phyloP scores from a whole-genome alignment of 2,888 invertebrate genomes.

The Entomobrya multifasciata region DNA sequence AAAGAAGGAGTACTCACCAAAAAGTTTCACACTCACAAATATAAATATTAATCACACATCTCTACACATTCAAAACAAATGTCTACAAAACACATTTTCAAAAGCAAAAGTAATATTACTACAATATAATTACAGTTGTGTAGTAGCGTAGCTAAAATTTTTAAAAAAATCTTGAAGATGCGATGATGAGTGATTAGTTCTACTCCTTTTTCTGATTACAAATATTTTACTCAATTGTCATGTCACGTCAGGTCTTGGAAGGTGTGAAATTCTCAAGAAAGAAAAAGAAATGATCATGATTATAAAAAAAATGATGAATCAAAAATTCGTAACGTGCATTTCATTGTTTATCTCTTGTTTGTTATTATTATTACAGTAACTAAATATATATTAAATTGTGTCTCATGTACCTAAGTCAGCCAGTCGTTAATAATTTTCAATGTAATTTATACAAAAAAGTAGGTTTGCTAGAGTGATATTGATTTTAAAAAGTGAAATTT shows the following conservation, averaged over 20 bases:
- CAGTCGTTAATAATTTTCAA: slow-evolving; percentile 58
- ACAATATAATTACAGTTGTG: neutral
- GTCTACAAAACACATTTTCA: no score
- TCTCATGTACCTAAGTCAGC: slow-evolving; percentile 75
- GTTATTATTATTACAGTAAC: neutral
- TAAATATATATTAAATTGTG: slow-evolving; percentile 48
- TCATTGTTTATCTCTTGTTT: neutral
- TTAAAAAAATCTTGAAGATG: no score
- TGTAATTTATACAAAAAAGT: slow-evolving; percentile 32
- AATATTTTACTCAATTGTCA: no score
- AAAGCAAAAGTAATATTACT: no score
- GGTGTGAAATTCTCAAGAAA: no score
- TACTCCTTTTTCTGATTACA: no score
- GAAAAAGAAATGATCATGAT: neutral
- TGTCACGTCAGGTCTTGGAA: no score
- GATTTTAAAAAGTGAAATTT: neutral
- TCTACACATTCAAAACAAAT: no score
- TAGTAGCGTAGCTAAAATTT: no score
- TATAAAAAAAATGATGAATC: neutral
- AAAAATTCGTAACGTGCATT: no score
- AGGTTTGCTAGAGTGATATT: neutral
- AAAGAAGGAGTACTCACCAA: slow-evolving; percentile 21
- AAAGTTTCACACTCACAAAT: neutral
- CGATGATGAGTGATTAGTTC: no score
- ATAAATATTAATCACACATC: neutral